Conservation (phyloP, 2,113 vertebrate species). For the Muscicapa adusta region DNA sequence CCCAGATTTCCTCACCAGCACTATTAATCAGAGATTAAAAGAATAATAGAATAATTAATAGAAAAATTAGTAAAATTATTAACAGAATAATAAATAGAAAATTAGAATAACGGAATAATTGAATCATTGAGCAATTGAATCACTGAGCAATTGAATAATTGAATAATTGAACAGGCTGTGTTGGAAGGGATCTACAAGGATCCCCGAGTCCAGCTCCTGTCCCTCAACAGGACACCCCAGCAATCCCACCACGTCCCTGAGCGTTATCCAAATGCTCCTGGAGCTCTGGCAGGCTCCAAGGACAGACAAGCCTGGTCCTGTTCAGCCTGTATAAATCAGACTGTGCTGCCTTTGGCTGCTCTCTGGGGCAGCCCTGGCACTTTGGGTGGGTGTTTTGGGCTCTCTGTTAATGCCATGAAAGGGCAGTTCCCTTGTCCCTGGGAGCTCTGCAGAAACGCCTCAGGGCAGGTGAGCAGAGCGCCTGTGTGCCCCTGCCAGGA, state of each 20-base stretch:
- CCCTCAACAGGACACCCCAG: neutral
- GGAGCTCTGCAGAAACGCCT: neutral
- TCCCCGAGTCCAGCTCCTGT: fast-evolving
- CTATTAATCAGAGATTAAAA: neutral
- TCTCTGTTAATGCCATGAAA: neutral
- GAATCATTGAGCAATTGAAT: neutral
- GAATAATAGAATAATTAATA: neutral
- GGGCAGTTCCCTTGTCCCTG: neutral
- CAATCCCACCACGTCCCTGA: neutral
- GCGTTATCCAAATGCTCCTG: fast-evolving
- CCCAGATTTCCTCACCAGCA: neutral
- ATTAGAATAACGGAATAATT: neutral
- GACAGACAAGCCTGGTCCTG: neutral
- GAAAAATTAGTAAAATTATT: no score
- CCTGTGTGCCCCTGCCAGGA: neutral
- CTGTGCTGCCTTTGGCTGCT: neutral
- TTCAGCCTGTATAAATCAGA: neutral
- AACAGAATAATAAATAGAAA: no score
- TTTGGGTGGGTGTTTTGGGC: neutral
- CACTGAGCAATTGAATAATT: neutral
- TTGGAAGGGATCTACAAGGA: neutral
- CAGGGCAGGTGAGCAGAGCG: neutral
- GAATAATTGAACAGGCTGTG: neutral
- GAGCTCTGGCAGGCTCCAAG: neutral
- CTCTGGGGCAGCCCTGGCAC: neutral